Conservation (phyloP, 2,888 invertebrate genomes). For the Epinotia demarniana region DNA sequence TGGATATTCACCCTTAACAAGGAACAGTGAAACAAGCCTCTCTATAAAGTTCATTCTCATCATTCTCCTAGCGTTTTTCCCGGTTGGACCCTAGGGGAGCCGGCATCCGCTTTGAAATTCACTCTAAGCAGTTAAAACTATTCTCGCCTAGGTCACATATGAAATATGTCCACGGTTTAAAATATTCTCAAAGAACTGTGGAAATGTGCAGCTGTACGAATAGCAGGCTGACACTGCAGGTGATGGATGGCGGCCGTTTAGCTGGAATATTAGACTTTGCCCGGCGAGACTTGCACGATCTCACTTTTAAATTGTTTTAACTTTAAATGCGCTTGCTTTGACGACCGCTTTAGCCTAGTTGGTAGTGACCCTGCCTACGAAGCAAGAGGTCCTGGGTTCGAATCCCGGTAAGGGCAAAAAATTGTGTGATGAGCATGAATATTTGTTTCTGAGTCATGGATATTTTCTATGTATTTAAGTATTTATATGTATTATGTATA, state of each 20-base stretch:
- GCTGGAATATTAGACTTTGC: slow-evolving; percentile 13
- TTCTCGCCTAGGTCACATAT: slow-evolving; percentile 11
- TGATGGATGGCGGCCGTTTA: slow-evolving; percentile 21
- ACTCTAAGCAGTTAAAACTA: slow-evolving; percentile 6
- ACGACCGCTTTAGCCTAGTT: too few relatives aligned
- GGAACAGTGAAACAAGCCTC: not conserved
- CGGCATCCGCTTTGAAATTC: not conserved
- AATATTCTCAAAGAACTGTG: slow-evolving; percentile 20
- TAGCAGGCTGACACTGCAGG: slow-evolving; percentile 13
- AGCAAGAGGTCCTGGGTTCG: too few relatives aligned
- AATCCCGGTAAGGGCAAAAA: too few relatives aligned
- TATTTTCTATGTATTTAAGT: too few relatives aligned
- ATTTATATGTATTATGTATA: too few relatives aligned
- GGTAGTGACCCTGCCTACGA: too few relatives aligned
- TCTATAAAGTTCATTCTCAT: not conserved
- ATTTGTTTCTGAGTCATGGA: too few relatives aligned
- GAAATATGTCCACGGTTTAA: slow-evolving; percentile 5
- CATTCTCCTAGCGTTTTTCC: too few relatives aligned
- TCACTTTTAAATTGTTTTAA: slow-evolving; percentile 13
- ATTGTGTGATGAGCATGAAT: too few relatives aligned
- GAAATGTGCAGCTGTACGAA: slow-evolving; percentile 9
- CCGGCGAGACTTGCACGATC: not conserved
- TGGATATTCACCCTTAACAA: too few relatives aligned
- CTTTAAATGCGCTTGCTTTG: too few relatives aligned
- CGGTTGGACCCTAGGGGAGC: too few relatives aligned